Conservation (phyloP, 2,113 vertebrate genomes). For the Isurus oxyrinchus region DNA sequence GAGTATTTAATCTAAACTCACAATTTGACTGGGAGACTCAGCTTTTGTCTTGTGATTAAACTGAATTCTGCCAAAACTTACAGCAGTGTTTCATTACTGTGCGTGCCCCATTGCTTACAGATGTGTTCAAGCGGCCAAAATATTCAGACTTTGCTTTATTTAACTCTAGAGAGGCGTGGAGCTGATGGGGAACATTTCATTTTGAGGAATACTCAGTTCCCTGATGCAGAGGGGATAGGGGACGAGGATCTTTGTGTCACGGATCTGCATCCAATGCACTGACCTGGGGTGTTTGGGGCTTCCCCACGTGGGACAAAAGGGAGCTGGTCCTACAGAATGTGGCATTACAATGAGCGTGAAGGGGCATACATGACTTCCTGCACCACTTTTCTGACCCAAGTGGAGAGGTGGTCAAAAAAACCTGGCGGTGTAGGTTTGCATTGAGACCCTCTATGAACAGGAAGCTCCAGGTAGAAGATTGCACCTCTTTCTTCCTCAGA, state of each 20-base stretch:
- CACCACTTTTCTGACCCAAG: background rate
- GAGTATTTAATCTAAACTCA: background rate
- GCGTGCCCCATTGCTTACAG: background rate
- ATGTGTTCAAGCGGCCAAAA: background rate
- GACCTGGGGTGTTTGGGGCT: background rate
- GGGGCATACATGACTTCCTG: background rate
- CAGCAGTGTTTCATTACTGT: conserved; percentile 22
- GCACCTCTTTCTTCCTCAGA: background rate
- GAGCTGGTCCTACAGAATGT: background rate
- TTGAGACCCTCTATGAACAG: background rate
- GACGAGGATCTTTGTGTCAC: background rate
- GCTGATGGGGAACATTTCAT: background rate
- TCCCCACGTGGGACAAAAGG: background rate
- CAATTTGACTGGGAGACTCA: background rate
- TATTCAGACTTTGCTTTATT: background rate
- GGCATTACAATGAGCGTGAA: background rate
- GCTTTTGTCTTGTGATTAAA: background rate
- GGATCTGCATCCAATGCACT: background rate
- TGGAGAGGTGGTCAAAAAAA: background rate
- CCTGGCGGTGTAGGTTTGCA: background rate
- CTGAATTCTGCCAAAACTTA: background rate
- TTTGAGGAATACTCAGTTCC: background rate
- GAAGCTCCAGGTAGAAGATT: background rate
- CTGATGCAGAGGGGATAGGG: background rate
- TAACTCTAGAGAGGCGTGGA: background rate